Conservation (phyloP, 2,797 vertebrate species). For the Uromys caudimaculatus region DNA sequence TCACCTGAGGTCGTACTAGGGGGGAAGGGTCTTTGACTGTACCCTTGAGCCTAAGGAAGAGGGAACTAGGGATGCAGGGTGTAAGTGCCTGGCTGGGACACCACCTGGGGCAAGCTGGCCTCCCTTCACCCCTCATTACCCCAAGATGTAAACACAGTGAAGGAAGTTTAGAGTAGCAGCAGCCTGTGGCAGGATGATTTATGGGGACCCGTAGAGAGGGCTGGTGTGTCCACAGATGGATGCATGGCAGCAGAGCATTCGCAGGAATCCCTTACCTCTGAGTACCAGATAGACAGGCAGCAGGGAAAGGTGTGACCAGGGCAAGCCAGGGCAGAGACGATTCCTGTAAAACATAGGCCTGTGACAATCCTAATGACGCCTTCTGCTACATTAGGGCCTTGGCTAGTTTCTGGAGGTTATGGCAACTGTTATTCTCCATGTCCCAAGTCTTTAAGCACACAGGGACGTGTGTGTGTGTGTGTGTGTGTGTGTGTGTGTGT, state of each 20-base stretch:
- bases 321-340: not conserved
- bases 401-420: not conserved
- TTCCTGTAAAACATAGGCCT: not conserved
- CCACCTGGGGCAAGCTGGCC: constrained; percentile 64
- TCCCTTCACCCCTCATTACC: constrained; percentile 66
- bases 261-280: not conserved
- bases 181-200: constrained; percentile 71
- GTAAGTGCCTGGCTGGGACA: not conserved
- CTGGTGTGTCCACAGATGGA: not conserved
- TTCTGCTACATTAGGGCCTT: not conserved
- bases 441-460: not conserved
- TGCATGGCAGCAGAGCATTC: fast-evolving
- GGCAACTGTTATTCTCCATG: not conserved
- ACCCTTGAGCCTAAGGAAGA: not conserved
- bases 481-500: not conserved
- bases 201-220: not conserved
- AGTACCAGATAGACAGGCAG: not conserved
- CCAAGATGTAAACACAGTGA: constrained; percentile 57
- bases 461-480: no score
- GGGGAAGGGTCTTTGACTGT: not conserved
- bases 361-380: not conserved
- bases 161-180: constrained; percentile 79
- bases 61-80: not conserved
- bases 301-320: not conserved
- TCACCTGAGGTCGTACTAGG: not conserved